Conservation (phyloP, 1,140 invertebrate species). For the Zaprionus lachaisei region DNA sequence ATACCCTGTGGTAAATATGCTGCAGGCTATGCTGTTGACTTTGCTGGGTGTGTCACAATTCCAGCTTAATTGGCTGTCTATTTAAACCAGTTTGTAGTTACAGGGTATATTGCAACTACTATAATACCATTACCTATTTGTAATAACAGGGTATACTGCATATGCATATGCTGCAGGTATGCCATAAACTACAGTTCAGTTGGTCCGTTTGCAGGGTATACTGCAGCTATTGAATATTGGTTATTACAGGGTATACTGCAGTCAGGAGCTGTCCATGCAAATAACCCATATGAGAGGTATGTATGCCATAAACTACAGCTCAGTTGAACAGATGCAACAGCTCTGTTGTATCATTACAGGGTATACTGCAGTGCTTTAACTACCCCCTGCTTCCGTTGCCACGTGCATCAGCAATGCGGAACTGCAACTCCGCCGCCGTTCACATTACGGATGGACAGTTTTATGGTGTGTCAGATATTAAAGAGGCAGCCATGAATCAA, state of each 20-base stretch:
- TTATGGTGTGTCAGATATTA: conserved; percentile 25
- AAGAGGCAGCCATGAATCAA: conserved; percentile 31
- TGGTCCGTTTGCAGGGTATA: no score
- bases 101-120: no score
- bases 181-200: no score
- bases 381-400: conserved; percentile 11
- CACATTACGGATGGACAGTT: conserved; percentile 23
- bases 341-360: not conserved
- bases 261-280: no score
- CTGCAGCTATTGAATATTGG: no score
- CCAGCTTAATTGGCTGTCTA: not conserved
- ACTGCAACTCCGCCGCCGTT: conserved; percentile 39
- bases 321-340: no score
- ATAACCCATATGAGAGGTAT: not conserved
- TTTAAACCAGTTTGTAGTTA: no score
- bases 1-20: conserved; percentile 5
- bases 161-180: no score
- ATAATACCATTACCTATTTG: no score
- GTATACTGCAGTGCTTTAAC: not conserved
- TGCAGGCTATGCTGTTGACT: not conserved
- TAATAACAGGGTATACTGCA: not conserved
- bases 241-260: not conserved
- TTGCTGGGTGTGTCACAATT: no score
- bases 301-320: not conserved
- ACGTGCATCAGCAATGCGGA: conserved; percentile 46